Conservation (phyloP, 2,888 invertebrate genomes). For the Syrphus vitripennis region DNA sequence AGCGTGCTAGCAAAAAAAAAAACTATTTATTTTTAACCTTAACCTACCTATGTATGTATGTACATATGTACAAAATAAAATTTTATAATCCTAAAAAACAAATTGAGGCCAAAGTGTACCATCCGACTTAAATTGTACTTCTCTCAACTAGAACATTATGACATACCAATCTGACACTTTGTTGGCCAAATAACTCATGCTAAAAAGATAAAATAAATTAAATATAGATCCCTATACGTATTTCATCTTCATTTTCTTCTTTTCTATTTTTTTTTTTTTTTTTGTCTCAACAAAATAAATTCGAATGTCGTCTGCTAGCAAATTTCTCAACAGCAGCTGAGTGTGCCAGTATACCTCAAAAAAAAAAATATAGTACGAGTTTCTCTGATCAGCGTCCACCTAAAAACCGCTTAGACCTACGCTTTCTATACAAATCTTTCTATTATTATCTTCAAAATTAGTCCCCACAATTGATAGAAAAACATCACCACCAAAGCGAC, state of each 20-base stretch:
- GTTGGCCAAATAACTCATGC: conserved; percentile 48
- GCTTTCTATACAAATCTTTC: conserved; percentile 38
- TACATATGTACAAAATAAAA: background rate
- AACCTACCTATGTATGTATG: background rate
- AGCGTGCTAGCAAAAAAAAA: too few relatives aligned
- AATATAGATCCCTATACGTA: conserved; percentile 3
- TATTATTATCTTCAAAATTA: conserved; percentile 56
- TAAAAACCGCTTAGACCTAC: conserved; percentile 26
- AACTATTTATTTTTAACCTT: background rate
- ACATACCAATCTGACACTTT: conserved; percentile 59
- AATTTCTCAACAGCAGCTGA: conserved; percentile 58
- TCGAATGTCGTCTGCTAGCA: conserved; percentile 43
- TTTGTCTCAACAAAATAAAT: conserved; percentile 24
- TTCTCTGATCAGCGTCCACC: conserved; percentile 42
- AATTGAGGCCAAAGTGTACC: conserved; percentile 19
- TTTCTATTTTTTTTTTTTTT: background rate
- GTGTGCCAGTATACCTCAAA: conserved; percentile 33
- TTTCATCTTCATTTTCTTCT: background rate
- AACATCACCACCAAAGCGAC: conserved; percentile 19
- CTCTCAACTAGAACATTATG: conserved; percentile 22
- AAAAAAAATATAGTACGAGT: conserved; percentile 9
- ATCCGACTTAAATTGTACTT: conserved; percentile 4
- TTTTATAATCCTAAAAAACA: background rate
- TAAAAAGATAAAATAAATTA: conserved; percentile 42
- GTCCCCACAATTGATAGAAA: conserved; percentile 43